Conservation (phyloP, 2,113 vertebrate genomes). For the Indicator maculatus region DNA sequence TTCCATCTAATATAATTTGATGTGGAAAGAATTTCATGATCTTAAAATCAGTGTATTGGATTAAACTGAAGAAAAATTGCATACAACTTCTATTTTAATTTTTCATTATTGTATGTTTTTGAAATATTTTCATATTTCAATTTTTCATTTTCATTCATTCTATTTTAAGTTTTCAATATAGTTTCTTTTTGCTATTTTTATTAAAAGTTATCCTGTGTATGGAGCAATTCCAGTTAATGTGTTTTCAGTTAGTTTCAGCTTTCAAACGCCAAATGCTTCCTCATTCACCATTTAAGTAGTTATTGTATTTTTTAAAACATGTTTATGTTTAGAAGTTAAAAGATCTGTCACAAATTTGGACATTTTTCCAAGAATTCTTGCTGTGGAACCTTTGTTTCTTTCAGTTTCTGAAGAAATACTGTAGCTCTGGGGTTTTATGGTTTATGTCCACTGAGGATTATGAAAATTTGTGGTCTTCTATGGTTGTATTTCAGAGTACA, state of each 20-base stretch:
- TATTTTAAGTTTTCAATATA: neutral
- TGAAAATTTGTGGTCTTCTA: neutral
- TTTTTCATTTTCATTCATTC: too few species aligned
- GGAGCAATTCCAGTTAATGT: neutral
- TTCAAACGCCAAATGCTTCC: neutral
- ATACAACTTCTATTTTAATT: neutral
- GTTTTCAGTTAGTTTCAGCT: neutral
- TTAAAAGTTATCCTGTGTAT: neutral
- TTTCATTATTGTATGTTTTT: neutral
- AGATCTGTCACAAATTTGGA: neutral
- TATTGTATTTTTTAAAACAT: neutral
- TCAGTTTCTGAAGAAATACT: neutral
- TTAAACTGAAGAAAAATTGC: neutral
- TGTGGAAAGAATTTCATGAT: neutral
- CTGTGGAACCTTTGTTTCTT: neutral
- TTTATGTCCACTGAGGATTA: neutral
- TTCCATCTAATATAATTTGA: neutral
- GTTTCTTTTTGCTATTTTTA: neutral
- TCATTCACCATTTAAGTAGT: neutral
- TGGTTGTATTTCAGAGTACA: neutral
- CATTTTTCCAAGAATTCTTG: neutral
- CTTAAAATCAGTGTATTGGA: neutral
- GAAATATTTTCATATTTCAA: too few species aligned
- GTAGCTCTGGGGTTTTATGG: neutral
- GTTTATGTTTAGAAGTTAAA: neutral